These are phyloP conservation scores for Etheostoma perlongum DNA, from an alignment of 2,797 vertebrate genomes.

Conservation along the genomic window DNA sequence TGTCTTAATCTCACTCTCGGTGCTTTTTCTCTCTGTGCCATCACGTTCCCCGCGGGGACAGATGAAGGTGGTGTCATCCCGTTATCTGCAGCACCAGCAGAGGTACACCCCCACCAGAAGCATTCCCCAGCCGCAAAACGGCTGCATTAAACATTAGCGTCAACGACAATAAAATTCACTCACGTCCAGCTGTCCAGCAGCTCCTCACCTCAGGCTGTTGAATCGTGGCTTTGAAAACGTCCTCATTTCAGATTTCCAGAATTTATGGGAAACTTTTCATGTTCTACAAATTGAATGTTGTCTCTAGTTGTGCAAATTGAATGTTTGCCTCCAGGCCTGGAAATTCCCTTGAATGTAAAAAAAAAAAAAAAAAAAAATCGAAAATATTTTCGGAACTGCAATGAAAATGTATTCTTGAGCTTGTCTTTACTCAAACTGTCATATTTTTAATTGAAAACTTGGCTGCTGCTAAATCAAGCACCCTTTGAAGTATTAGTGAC, in stretches of 20 bases:
- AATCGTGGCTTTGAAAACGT: conserved; percentile 17
- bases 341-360: conserved; percentile 29
- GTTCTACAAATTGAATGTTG: conserved; percentile 29
- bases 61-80: background rate
- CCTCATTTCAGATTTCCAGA: background rate
- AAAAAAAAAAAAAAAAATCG: background rate
- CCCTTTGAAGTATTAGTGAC: conserved; percentile 69
- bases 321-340: conserved; percentile 35
- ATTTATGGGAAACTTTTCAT: conserved; percentile 18
- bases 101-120: conserved; percentile 16
- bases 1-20: conserved; percentile 46
- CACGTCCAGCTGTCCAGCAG: conserved; percentile 43
- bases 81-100: conserved; percentile 69
- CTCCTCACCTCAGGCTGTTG: conserved; percentile 23
- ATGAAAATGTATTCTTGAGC: conserved; percentile 50
- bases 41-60: no score
- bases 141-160: conserved; percentile 38
- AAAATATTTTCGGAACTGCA: conserved; percentile 29
- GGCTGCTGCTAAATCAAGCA: conserved; percentile 40
- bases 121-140: conserved; percentile 33
- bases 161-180: conserved; percentile 28
- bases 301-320: conserved; percentile 35
- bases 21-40: conserved; percentile 32
- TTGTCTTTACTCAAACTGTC: conserved; percentile 37
- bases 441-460: conserved; percentile 62